Base-by-base conservation (phyloP, 2,888 invertebrate species). In the Congeria kusceri region DNA sequence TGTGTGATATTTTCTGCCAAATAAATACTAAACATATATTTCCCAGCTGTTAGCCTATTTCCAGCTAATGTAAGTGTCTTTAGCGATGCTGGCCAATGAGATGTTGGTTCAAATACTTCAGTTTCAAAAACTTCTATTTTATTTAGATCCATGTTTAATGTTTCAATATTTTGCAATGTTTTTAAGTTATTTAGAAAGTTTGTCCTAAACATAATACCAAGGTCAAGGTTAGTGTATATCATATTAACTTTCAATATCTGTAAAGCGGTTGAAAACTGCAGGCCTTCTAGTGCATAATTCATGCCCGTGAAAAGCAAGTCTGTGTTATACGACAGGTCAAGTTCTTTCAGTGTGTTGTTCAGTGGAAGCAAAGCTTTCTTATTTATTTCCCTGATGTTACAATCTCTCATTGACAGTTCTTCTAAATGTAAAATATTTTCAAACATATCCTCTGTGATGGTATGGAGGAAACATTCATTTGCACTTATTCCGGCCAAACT, bases 301-400 rank as follows among this genome's bases (percentile, higher is more conserved):
- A 83, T 80, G 28, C 79, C 77, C 13, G n/a, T 11, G 46, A 83
- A 83, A 0, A 25, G 20, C 1, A 83, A 58, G 0, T 77, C 4
- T 39, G 67, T 57, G 47, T 83, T 83, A 53, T 83, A 80, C 0
- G 83, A 83, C 0, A 80, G 44, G 47, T 83, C 79, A 2, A 83
- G 27, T 5, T 28, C 3, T 13, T 27, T 29, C 1, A 83, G 49
- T n/a, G 49, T 56, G 15, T 71, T 75, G 46, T 20, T 66, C 20
- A 83, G 25, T 13, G 66, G 71, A 0, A 23, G 58, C 13, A 83
- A 74, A 7, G 78, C 70, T 9, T 28, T 20, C 7, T 59, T 47
- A 53, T 57, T 28, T 1, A 83, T 47, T n/a, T 3, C 27, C 0
- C 3, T 28, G 18, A 83, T 73, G n/a, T 73, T 44, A 47, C 78